Evolutionary conservation across 2,888 invertebrate genomes (phyloP).

Genomic region (Philopedon plagiatum): DNA sequence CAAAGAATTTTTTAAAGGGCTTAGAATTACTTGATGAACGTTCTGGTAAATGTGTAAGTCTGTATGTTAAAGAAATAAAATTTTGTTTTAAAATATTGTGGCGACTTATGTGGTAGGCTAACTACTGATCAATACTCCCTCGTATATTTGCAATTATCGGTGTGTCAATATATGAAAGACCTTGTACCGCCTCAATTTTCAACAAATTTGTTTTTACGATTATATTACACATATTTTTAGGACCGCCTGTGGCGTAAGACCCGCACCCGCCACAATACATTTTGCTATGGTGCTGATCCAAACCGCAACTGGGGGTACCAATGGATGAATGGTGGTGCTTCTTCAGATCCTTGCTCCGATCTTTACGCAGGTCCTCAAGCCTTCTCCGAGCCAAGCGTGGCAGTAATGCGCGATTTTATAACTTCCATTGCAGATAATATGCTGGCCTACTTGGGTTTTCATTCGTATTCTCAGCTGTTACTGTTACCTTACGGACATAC

Average conservation of each 20-base stretch:
- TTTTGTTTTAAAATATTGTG: too few relatives aligned
- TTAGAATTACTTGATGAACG: too few relatives aligned
- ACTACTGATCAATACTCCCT: too few relatives aligned
- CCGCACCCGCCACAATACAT: conserved; percentile 68
- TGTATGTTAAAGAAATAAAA: too few relatives aligned
- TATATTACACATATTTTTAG: conserved; percentile 64
- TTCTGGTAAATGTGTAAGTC: too few relatives aligned
- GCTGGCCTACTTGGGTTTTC: conserved; percentile 77
- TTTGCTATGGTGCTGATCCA: conserved; percentile 78
- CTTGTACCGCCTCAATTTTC: too few relatives aligned
- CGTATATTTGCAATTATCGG: too few relatives aligned
- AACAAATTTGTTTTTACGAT: too few relatives aligned
- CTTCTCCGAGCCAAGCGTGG: conserved; percentile 81
- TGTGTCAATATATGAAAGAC: too few relatives aligned
- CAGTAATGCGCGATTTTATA: conserved; percentile 72
- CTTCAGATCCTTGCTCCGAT: conserved; percentile 73
- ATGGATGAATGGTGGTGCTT: conserved; percentile 75
- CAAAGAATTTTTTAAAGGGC: too few relatives aligned
- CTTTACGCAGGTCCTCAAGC: conserved; percentile 77
- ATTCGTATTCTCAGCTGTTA: conserved; percentile 81
- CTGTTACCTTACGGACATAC: conserved; percentile 81
- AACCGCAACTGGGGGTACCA: conserved; percentile 84
- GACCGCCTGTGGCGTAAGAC: conserved; percentile 81
- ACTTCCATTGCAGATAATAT: conserved; percentile 58
- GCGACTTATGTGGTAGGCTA: too few relatives aligned